Conservation (phyloP, 2,888 invertebrate genomes). For the Lordiphosa fenestrarum region DNA sequence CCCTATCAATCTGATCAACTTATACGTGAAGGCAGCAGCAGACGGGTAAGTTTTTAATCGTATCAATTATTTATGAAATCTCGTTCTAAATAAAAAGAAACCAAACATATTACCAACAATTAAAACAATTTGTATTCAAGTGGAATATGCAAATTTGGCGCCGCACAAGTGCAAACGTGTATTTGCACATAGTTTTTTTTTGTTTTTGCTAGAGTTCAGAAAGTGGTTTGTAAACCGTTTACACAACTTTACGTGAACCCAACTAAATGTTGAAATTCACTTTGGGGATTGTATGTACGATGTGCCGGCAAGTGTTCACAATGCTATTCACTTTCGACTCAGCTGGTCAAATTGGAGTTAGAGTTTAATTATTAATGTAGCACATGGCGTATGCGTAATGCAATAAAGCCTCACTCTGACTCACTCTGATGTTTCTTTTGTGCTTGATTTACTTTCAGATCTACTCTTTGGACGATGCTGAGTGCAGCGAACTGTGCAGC, state of each 20-base stretch:
- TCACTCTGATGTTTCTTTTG: conserved; percentile 2
- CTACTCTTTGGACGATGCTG: conserved; percentile 87
- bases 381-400: conserved; percentile 55
- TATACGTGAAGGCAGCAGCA: conserved; percentile 91
- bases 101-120: conserved; percentile 28
- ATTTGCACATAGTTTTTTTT: conserved; percentile 20
- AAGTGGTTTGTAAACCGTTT: conserved; percentile 53
- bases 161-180: conserved; percentile 31
- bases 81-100: conserved; percentile 2
- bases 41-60: conserved; percentile 84
- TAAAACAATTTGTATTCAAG: conserved; percentile 31
- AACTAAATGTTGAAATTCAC: conserved; percentile 4
- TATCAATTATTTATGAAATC: not conserved
- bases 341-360: conserved; percentile 37
- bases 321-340: conserved; percentile 13
- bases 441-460: conserved; percentile 65
- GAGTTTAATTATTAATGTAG: conserved; percentile 29
- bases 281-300: conserved; percentile 21
- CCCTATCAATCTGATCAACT: conserved; percentile 91
- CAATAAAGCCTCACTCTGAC: conserved; percentile 17
- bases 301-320: conserved; percentile 55
- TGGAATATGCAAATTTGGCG: conserved; percentile 17
- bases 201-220: conserved; percentile 26
- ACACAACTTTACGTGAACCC: conserved; percentile 54
- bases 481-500: conserved; percentile 94